phyloP scores from a whole-genome alignment of 2,113 vertebrate genomes.

The Charina bottae region DNA sequence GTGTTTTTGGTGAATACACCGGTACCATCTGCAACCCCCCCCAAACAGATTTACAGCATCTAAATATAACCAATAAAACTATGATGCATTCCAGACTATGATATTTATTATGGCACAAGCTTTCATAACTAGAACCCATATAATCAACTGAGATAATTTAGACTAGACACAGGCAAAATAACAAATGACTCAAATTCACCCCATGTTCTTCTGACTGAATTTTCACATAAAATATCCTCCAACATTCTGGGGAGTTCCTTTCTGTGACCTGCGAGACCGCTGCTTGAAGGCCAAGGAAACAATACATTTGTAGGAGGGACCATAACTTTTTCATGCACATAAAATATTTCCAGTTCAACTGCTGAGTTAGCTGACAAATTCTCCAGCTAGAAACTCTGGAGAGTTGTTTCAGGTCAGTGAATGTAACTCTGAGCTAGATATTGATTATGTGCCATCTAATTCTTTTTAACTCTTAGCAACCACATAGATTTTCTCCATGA shows the following conservation, averaged over 20 bases:
- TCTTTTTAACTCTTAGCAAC: not conserved
- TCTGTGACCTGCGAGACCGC: not conserved
- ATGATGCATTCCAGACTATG: not conserved
- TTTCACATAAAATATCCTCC: not conserved
- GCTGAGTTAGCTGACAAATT: not conserved
- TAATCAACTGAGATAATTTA: not conserved
- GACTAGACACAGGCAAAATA: not conserved
- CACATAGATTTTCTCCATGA: not conserved
- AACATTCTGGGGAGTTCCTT: not conserved
- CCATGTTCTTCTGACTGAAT: not conserved
- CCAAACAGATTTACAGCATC: not conserved
- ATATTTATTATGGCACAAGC: not conserved
- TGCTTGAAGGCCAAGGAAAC: not conserved
- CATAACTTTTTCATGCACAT: not conserved
- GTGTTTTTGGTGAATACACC: not conserved
- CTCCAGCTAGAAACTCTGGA: not conserved
- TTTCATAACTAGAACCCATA: not conserved
- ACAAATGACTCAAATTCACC: not conserved
- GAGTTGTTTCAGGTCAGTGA: not conserved
- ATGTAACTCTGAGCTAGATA: not conserved
- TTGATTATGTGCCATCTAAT: not conserved
- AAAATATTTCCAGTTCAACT: not conserved
- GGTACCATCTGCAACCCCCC: not conserved
- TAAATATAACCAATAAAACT: not conserved
- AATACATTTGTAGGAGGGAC: not conserved